Conservation (phyloP, 2,113 vertebrate species). For the Rhinolophus sinicus region DNA sequence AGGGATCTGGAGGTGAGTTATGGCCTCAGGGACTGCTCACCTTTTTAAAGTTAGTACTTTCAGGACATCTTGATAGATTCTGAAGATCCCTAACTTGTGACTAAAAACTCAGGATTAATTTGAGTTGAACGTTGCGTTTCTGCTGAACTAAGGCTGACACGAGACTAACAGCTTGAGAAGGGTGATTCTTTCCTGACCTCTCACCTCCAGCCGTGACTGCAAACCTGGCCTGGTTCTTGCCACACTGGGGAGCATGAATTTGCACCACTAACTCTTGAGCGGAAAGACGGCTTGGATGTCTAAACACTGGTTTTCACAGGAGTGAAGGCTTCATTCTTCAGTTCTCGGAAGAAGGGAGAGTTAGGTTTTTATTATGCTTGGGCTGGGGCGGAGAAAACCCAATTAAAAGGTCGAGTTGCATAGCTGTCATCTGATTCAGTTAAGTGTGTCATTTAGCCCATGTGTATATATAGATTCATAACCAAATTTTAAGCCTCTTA, state of each 20-base stretch:
- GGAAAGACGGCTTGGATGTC: neutral
- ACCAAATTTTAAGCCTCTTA: conserved; percentile 56
- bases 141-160: neutral
- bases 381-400: neutral
- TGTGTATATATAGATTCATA: neutral
- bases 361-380: conserved; percentile 50
- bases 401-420: conserved; percentile 26
- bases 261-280: neutral
- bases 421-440: conserved; percentile 40
- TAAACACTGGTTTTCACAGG: neutral
- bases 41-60: conserved; percentile 1
- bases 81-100: neutral
- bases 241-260: neutral
- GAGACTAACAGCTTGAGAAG: neutral
- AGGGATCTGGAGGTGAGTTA: neutral
- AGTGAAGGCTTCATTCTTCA: neutral
- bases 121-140: neutral
- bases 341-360: conserved; percentile 12
- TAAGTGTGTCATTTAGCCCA: conserved; percentile 20
- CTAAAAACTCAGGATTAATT: neutral
- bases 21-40: neutral
- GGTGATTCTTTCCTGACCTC: neutral
- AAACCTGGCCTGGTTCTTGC: neutral
- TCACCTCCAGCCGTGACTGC: neutral
- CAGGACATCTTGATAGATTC: neutral